A percentile compares a stretch with the other conserved stretches of the same genome.
These are phyloP conservation scores for Allacma fusca DNA, from an alignment of 2,888 invertebrate species.

Conservation along the genomic window DNA sequence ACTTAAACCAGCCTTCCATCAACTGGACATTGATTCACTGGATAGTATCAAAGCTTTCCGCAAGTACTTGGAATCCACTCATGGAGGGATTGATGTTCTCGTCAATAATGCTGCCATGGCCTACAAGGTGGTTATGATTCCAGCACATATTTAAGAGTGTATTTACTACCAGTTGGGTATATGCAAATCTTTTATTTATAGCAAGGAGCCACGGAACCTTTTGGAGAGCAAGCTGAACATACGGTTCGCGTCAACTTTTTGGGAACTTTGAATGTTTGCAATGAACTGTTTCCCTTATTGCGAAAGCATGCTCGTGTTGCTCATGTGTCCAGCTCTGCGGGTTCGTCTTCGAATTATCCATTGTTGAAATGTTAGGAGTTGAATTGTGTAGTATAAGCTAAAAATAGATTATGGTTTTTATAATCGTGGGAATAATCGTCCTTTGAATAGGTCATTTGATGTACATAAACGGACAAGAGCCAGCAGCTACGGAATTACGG, in stretches of 20 bases:
- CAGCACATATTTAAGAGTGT: neutral
- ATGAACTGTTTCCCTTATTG: constrained; percentile 76
- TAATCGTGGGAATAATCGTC: neutral
- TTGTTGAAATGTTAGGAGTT: neutral
- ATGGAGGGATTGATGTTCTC: constrained; percentile 76
- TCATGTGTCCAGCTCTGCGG: constrained; percentile 77
- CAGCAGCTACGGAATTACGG: constrained; percentile 64
- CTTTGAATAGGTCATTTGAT: constrained; percentile 34
- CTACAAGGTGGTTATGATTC: constrained; percentile 66
- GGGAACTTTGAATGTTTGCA: constrained; percentile 72
- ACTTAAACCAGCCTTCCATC: constrained; percentile 70
- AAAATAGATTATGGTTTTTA: neutral
- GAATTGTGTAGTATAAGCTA: neutral
- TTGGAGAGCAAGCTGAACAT: constrained; percentile 73
- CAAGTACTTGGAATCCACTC: constrained; percentile 70
- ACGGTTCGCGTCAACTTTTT: constrained; percentile 77
- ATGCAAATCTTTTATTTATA: constrained; percentile 55
- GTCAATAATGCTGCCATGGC: constrained; percentile 82
- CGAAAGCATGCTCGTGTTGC: constrained; percentile 76
- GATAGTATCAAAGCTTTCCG: constrained; percentile 71
- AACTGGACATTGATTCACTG: constrained; percentile 73
- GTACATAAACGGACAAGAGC: constrained; percentile 69
- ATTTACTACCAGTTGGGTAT: neutral
- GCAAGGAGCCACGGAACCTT: constrained; percentile 70
- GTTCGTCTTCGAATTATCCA: constrained; percentile 18